Evolutionary conservation across 2,797 vertebrate species (phyloP).

Genomic region (Acridotheres tristis): DNA sequence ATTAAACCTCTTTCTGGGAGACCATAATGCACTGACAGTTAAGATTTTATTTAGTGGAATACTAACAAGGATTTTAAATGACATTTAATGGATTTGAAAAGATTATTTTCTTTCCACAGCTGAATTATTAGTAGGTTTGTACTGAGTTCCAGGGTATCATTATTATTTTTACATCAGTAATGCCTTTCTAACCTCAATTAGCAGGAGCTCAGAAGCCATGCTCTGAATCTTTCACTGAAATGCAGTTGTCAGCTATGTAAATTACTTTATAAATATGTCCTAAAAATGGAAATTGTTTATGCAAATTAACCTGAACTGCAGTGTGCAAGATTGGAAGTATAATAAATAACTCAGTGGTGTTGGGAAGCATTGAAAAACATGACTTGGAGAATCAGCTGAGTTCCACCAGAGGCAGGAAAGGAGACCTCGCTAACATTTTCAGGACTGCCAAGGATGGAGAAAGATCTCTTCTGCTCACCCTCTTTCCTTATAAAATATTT

Average conservation of each 20-base stretch:
- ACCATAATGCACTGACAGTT: background rate
- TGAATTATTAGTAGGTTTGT: constrained; percentile 21
- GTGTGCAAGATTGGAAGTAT: background rate
- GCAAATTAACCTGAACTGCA: constrained; percentile 21
- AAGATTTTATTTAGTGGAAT: constrained; percentile 4
- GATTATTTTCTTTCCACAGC: background rate
- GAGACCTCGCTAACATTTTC: background rate
- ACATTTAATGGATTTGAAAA: constrained; percentile 9
- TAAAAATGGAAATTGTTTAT: constrained; percentile 39
- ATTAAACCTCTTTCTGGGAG: background rate
- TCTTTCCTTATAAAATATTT: background rate
- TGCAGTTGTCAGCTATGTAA: constrained; percentile 22
- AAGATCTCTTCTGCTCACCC: background rate
- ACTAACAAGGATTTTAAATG: background rate
- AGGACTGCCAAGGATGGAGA: background rate
- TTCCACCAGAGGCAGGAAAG: background rate
- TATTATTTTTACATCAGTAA: constrained; percentile 17
- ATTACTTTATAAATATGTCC: background rate
- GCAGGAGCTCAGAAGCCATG: background rate
- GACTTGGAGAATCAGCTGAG: background rate
- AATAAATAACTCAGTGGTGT: background rate
- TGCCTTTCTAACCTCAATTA: constrained; percentile 58
- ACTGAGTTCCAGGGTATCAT: background rate
- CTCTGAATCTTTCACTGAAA: constrained; percentile 24
- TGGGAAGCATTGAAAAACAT: background rate